Evolutionary conservation across 92 coral and sea anemone genomes (phyloP).

Genomic region (Zoanthus solanderi): DNA sequence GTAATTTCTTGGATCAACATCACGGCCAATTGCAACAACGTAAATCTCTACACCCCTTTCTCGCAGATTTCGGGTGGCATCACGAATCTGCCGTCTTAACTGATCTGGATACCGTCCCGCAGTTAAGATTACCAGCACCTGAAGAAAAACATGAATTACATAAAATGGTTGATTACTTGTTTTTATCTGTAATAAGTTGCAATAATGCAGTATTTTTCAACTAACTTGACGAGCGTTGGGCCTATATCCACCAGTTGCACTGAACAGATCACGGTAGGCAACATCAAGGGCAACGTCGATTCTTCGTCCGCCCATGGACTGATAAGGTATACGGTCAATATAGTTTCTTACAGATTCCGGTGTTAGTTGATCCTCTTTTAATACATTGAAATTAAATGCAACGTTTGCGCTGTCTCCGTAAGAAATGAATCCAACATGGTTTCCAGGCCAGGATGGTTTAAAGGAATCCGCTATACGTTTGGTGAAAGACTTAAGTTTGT

Average conservation of each 20-base stretch:
- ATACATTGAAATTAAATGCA: conserved; percentile 71
- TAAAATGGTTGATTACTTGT: neutral
- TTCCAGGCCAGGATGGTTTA: conserved; percentile 74
- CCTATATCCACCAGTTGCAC: conserved; percentile 75
- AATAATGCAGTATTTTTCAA: neutral
- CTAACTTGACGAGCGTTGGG: conserved; percentile 61
- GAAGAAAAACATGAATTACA: neutral
- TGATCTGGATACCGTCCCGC: conserved; percentile 31
- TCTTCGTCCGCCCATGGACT: conserved; percentile 67
- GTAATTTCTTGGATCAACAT: conserved; percentile 52
- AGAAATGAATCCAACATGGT: conserved; percentile 72
- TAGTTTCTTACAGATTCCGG: conserved; percentile 41
- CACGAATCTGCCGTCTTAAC: conserved; percentile 32
- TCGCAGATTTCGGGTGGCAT: conserved; percentile 63
- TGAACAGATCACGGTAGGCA: conserved; percentile 73
- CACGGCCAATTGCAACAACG: conserved; percentile 72
- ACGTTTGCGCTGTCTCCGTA: conserved; percentile 69
- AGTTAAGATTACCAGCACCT: conserved; percentile 33
- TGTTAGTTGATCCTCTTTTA: conserved; percentile 64
- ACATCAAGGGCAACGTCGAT: conserved; percentile 69
- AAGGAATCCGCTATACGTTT: conserved; percentile 61
- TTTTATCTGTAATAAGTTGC: neutral
- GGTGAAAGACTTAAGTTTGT: conserved; percentile 36
- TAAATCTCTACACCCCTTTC: conserved; percentile 66
- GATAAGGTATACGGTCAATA: conserved; percentile 69